phyloP scores from a whole-genome alignment of 2,113 vertebrate genomes.

The Chloropsis cyanopogon region DNA sequence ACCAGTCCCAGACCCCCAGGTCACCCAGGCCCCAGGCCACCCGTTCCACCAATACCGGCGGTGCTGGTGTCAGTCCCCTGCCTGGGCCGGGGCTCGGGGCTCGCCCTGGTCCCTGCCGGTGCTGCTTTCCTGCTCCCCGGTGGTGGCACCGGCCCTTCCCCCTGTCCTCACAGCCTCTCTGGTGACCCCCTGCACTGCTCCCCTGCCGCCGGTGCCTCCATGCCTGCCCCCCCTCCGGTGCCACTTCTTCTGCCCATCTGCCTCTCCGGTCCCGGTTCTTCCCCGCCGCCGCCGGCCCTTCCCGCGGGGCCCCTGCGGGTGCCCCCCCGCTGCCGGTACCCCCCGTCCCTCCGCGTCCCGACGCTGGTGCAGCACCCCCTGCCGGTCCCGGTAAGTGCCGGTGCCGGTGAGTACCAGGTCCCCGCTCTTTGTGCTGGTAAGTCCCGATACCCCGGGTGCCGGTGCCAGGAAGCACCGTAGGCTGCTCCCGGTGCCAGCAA shows the following conservation, averaged over 20 bases:
- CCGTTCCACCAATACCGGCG: fast-evolving
- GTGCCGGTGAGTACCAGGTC: not conserved
- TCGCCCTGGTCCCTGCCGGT: not conserved
- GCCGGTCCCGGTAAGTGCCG: not conserved
- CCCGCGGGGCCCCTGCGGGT: not conserved
- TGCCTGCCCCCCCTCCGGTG: not conserved
- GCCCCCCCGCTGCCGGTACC: not conserved
- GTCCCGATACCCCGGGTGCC: not conserved
- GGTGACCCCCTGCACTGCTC: not conserved
- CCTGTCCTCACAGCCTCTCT: not conserved
- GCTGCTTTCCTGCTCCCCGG: not conserved
- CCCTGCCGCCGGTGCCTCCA: not conserved
- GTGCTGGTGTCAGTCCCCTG: not conserved
- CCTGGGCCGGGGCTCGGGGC: not conserved
- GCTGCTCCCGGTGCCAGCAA: not conserved
- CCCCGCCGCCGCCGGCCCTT: not conserved
- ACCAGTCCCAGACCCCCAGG: not conserved
- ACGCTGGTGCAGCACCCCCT: not conserved
- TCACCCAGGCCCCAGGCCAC: no score
- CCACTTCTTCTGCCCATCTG: not conserved
- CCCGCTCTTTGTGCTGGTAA: not conserved
- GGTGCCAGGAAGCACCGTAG: not conserved
- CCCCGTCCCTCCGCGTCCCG: not conserved
- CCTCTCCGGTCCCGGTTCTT: not conserved
- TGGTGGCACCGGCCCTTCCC: not conserved